Evolutionary conservation across 2,888 invertebrate genomes (phyloP).

Genomic region (Exocentrus adspersus): DNA sequence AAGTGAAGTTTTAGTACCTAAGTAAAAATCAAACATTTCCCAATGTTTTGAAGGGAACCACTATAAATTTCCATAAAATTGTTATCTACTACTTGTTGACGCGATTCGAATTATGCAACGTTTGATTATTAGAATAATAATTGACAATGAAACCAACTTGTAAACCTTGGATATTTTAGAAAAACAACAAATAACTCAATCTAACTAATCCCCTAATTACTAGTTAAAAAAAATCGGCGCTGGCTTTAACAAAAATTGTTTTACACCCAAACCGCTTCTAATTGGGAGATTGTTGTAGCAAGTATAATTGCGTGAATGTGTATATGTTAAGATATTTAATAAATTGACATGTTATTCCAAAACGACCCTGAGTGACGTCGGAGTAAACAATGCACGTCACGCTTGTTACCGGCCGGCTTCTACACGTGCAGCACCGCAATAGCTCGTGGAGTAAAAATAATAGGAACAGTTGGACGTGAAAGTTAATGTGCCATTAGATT

Average conservation of each 20-base stretch:
- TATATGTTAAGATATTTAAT: conserved; percentile 4
- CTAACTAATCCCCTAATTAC: background rate
- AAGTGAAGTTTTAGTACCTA: no score
- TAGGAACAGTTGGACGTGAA: conserved; percentile 5
- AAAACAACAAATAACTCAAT: background rate
- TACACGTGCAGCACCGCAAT: conserved; percentile 6
- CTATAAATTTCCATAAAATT: background rate
- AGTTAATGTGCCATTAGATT: background rate
- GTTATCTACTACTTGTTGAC: background rate
- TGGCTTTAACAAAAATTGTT: background rate
- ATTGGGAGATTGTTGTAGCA: background rate
- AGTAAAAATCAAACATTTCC: background rate
- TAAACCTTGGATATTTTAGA: background rate
- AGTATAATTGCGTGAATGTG: conserved; percentile 1
- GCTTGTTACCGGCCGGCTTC: conserved; percentile 31
- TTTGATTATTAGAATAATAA: background rate
- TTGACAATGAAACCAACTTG: background rate
- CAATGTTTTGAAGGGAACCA: background rate
- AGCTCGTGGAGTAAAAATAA: background rate
- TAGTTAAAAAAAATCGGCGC: background rate
- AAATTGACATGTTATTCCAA: conserved; percentile 11
- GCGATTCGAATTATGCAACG: background rate
- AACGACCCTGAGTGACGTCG: conserved; percentile 37
- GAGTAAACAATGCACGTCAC: conserved; percentile 36
- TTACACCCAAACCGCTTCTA: background rate